Conservation (phyloP, 2,797 vertebrate genomes). For the Poecilia wingei region DNA sequence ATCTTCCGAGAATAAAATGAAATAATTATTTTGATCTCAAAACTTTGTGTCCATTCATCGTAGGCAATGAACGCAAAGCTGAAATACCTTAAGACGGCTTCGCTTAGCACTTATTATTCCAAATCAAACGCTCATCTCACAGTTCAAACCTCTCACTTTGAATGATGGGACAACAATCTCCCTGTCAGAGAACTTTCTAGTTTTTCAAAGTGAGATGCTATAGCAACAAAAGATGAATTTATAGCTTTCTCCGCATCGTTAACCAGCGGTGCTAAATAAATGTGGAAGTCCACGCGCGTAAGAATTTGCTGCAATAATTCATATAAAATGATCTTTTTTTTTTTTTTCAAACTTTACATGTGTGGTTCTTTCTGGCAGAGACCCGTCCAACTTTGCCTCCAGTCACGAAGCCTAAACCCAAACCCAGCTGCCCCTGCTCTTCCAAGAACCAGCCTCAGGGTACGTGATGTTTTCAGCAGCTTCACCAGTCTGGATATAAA, state of each 20-base stretch:
- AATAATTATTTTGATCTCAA: too few species aligned
- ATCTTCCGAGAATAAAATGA: too few species aligned
- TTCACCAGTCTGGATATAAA: background rate
- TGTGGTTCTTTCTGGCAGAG: slow-evolving; percentile 14
- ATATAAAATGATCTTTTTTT: background rate
- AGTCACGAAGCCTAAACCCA: background rate
- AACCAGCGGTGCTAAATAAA: background rate
- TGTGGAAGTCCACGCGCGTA: background rate
- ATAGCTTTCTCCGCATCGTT: background rate
- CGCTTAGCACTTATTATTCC: background rate
- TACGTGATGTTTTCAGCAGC: background rate
- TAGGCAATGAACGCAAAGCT: background rate
- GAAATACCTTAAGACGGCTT: background rate
- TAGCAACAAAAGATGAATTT: background rate
- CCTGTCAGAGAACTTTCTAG: background rate
- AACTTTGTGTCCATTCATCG: background rate
- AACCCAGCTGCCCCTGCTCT: slow-evolving; percentile 7
- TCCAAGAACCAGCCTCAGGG: background rate
- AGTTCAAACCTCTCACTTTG: background rate
- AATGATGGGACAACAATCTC: background rate
- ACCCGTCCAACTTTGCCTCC: slow-evolving; percentile 19
- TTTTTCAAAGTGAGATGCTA: background rate
- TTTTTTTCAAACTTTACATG: background rate
- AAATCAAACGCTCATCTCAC: background rate
- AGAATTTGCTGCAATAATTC: background rate